phyloP scores from a whole-genome alignment of 2,113 vertebrate genomes.

The Accipiter cooperii region DNA sequence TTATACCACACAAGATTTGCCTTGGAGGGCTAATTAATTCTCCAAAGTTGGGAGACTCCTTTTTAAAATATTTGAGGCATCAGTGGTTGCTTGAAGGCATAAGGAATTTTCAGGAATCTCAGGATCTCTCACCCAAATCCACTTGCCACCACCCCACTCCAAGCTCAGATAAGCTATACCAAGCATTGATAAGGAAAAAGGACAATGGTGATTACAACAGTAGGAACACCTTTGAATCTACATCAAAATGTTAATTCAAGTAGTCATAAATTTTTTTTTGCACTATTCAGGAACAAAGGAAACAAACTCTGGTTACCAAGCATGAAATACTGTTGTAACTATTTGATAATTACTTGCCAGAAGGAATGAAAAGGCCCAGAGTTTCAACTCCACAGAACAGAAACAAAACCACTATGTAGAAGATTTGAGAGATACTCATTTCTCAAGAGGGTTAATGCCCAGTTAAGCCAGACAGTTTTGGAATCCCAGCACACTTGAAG shows the following conservation, averaged over 20 bases:
- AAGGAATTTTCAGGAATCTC: neutral
- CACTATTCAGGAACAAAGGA: neutral
- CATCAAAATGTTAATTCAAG: neutral
- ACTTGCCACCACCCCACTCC: neutral
- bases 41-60: neutral
- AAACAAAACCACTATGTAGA: neutral
- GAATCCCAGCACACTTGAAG: neutral
- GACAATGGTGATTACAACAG: neutral
- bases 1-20: neutral
- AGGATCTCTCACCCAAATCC: neutral
- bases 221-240: neutral
- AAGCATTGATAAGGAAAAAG: neutral
- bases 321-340: neutral
- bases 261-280: neutral
- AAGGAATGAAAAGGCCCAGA: neutral
- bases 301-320: neutral
- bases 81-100: neutral
- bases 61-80: neutral
- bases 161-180: neutral
- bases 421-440: neutral
- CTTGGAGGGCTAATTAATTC: neutral
- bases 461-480: neutral
- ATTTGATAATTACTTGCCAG: neutral
- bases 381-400: neutral
- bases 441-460: neutral